Conservation (phyloP, 2,113 vertebrate species). For the Corythornis vintsioides region DNA sequence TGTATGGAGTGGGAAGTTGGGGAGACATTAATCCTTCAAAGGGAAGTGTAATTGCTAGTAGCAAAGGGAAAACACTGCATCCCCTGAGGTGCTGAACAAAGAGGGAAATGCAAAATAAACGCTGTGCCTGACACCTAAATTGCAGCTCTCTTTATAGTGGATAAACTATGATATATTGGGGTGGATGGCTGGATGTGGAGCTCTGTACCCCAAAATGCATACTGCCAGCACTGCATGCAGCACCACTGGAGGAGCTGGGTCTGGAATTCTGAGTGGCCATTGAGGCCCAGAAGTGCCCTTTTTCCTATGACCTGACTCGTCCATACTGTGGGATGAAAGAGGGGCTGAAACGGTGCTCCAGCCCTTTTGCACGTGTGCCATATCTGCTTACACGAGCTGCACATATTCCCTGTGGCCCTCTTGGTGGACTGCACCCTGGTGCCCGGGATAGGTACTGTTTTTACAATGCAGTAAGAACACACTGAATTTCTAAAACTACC, state of each 20-base stretch:
- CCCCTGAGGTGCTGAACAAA: background rate
- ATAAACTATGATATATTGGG: background rate
- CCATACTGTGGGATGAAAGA: background rate
- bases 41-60: background rate
- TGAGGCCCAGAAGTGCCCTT: background rate
- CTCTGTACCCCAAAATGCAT: background rate
- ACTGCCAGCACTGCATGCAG: background rate
- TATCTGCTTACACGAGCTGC: background rate
- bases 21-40: background rate
- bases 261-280: background rate
- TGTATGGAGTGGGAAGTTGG: background rate
- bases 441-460: background rate
- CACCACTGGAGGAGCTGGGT: background rate
- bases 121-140: background rate
- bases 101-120: background rate
- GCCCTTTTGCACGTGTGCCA: accelerated
- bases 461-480: background rate
- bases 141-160: background rate
- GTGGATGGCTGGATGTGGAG: background rate
- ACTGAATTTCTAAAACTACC: background rate
- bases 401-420: background rate
- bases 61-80: background rate
- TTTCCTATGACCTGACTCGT: background rate
- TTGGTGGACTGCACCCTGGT: background rate
- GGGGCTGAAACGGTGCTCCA: background rate